Evolutionary conservation across 2,888 invertebrate species (phyloP).

Genomic region (Yponomeuta malinellus): DNA sequence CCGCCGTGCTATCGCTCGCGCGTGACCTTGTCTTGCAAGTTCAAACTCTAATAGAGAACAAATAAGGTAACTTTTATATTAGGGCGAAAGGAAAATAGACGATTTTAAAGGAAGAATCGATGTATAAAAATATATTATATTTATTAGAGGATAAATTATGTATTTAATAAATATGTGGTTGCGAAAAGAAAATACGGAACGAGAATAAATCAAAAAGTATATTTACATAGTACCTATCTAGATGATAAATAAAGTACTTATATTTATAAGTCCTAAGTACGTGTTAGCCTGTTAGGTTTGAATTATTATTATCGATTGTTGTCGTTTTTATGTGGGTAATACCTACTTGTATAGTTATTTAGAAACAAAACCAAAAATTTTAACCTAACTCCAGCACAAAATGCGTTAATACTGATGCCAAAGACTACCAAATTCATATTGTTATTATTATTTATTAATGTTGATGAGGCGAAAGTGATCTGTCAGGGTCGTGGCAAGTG

Average conservation of each 20-base stretch:
- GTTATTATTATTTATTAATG: not conserved
- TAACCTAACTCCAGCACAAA: not conserved
- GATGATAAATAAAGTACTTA: not conserved
- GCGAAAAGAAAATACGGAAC: not conserved
- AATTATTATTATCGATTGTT: not conserved
- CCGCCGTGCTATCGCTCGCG: conserved; percentile 87
- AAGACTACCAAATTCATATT: not conserved
- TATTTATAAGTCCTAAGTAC: too few relatives aligned
- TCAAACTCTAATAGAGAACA: conserved; percentile 94
- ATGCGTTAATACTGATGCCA: not conserved
- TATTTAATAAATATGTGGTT: not conserved
- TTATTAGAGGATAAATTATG: not conserved
- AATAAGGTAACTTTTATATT: conserved; percentile 68
- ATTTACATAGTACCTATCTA: not conserved
- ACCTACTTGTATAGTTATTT: not conserved
- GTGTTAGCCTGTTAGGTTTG: not conserved
- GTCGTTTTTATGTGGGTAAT: not conserved
- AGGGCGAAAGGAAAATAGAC: not conserved
- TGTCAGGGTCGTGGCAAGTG: too few relatives aligned
- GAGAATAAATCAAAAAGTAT: not conserved
- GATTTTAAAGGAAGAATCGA: not conserved
- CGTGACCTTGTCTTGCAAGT: conserved; percentile 91
- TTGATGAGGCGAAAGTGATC: too few relatives aligned
- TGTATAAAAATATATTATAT: conserved; percentile 1
- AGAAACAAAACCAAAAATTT: too few relatives aligned